Conservation (phyloP, 2,888 invertebrate genomes). For the Parnassius orleans region DNA sequence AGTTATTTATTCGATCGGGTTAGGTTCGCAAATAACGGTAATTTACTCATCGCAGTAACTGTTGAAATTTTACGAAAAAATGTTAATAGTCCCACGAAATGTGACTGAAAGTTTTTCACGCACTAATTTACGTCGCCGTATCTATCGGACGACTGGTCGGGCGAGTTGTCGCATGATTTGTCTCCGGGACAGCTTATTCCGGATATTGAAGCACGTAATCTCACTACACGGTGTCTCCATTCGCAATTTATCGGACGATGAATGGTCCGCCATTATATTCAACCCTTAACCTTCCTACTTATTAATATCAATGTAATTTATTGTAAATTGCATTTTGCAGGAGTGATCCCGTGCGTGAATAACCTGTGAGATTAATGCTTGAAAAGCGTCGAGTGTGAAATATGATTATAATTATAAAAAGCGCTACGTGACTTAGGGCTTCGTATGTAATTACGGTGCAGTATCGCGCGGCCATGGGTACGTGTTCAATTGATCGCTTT, state of each 20-base stretch:
- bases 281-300: slow-evolving; percentile 78
- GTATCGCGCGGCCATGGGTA: slow-evolving; percentile 13
- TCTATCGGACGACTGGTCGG: slow-evolving; percentile 34
- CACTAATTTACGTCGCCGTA: slow-evolving; percentile 42
- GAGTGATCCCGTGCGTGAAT: slow-evolving; percentile 64
- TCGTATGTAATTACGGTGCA: slow-evolving; percentile 22
- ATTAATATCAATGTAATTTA: slow-evolving; percentile 81
- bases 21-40: slow-evolving; percentile 42
- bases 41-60: slow-evolving; percentile 42
- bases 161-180: slow-evolving; percentile 29
- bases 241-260: slow-evolving; percentile 78
- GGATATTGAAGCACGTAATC: slow-evolving; percentile 81
- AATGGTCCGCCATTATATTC: slow-evolving; percentile 73
- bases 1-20: slow-evolving; percentile 37
- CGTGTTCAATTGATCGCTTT: slow-evolving; percentile 24
- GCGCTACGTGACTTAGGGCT: slow-evolving; percentile 25
- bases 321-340: slow-evolving; percentile 78
- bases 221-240: slow-evolving; percentile 74
- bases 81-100: slow-evolving; percentile 42
- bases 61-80: slow-evolving; percentile 43
- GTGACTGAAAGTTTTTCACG: slow-evolving; percentile 47
- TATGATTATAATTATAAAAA: slow-evolving; percentile 27
- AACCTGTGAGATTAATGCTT: slow-evolving; percentile 36
- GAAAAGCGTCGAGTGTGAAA: slow-evolving; percentile 28
- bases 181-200: slow-evolving; percentile 54